Evolutionary conservation across 2,888 invertebrate species (phyloP), one percentile per base, ranked within the genome.

Genomic region (Deilephila elpenor): DNA sequence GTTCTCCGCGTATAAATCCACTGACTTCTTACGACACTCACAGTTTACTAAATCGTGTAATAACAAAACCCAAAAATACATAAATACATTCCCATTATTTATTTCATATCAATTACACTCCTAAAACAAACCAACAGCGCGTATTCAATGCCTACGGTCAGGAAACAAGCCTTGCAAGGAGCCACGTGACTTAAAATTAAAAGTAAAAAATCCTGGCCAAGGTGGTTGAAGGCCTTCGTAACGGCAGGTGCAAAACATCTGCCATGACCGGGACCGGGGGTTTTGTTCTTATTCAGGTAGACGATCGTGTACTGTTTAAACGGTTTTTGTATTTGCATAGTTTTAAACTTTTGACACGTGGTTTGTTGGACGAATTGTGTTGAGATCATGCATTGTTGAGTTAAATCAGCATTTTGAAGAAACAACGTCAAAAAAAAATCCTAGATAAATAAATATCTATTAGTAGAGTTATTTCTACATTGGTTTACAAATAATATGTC

Each of bases 191-290:
- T 62, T n/a, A 8, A 20, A n/a, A 67, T 25, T 44, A 67, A 67
- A 67, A 67, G 17, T 44, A 67, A 51, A 44, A 67, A 67, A 67
- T 67, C 67, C 20, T 51, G 29, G 25, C 51, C 67, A 51, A 67
- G 67, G 67, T 7, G 51, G 62, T 62, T n/a, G 62, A 20, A 25
- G 44, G 25, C 44, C 44, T 25, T 67, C 25, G 19, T 34, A 62
- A n/a, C 62, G 25, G 44, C 67, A 67, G 67, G 67, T 67, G 67
- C 51, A 51, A 25, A 67, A 67, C 67, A 67, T 67, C 67, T 67
- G 67, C 25, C 67, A 51, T 44, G 51, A 51, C 67, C 25, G 67
- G 67, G 67, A 51, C 67, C 44, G 44, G 17, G 44, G 64, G 64
- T 67, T 51, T 67, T 64, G 37, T 64, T 64, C 25, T 25, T 67